A percentile compares a stretch with the other conserved stretches of the same genome.
Evolutionary conservation across 2,797 vertebrate genomes (phyloP).

Genomic region (Ciconia nigra): DNA sequence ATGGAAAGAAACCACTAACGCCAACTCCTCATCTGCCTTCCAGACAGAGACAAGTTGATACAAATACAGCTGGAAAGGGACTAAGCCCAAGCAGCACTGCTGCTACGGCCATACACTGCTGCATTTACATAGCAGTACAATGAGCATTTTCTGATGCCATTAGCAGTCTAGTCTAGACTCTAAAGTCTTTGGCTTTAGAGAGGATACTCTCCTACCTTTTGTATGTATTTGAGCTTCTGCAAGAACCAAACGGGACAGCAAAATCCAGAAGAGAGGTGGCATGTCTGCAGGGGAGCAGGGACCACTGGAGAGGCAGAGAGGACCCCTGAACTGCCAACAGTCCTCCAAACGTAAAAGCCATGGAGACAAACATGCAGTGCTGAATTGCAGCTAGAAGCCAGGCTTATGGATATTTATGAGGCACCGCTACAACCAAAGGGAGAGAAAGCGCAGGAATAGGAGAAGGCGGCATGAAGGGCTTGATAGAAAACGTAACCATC

Average conservation of each 20-base stretch:
- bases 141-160: background rate
- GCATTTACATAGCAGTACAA: background rate
- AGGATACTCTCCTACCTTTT: background rate
- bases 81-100: background rate
- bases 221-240: background rate
- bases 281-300: background rate
- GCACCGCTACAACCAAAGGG: background rate
- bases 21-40: conserved; percentile 12
- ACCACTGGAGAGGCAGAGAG: background rate
- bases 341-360: background rate
- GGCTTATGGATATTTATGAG: background rate
- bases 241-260: background rate
- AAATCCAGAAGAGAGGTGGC: background rate
- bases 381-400: background rate
- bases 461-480: background rate
- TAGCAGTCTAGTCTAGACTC: background rate
- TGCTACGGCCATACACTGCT: background rate
- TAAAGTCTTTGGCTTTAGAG: background rate
- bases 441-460: background rate
- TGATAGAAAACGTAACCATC: background rate
- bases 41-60: conserved; percentile 16
- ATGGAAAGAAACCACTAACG: background rate
- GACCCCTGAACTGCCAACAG: background rate
- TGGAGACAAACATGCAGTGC: background rate
- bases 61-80: background rate